These are phyloP conservation scores for Sympetrum striolatum DNA, from an alignment of 2,888 invertebrate species.

Conservation along the genomic window DNA sequence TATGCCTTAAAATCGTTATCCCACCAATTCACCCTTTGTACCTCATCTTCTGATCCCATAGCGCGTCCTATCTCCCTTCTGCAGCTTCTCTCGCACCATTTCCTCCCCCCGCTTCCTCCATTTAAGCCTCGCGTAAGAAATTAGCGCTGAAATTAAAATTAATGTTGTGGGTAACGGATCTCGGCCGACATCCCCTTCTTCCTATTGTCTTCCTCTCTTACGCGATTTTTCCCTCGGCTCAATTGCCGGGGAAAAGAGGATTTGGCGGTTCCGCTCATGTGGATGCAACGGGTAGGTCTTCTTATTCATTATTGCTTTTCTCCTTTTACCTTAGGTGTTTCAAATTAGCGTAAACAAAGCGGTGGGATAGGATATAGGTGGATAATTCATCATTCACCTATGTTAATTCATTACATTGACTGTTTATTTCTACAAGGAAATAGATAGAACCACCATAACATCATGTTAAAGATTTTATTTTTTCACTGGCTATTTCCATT, in stretches of 20 bases:
- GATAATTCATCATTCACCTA: too few species aligned
- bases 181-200: not conserved
- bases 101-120: not conserved
- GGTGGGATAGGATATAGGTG: too few species aligned
- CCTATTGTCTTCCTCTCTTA: not conserved
- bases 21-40: not conserved
- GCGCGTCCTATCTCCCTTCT: not conserved
- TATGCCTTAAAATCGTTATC: too few species aligned
- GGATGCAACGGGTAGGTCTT: not conserved
- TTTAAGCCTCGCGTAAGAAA: slow-evolving; percentile 12
- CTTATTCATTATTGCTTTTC: not conserved
- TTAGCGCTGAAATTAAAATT: slow-evolving; percentile 33
- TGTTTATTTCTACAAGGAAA: too few species aligned
- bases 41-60: not conserved
- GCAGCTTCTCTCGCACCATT: not conserved
- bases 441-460: too few species aligned
- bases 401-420: too few species aligned
- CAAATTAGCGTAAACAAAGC: too few species aligned
- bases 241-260: not conserved
- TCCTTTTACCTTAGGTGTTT: not conserved
- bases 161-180: slow-evolving; percentile 2
- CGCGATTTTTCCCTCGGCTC: not conserved
- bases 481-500: too few species aligned
- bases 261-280: not conserved
- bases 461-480: too few species aligned